Evolutionary conservation across 1,140 invertebrate species (phyloP).

Genomic region (Ceratina japonica): DNA sequence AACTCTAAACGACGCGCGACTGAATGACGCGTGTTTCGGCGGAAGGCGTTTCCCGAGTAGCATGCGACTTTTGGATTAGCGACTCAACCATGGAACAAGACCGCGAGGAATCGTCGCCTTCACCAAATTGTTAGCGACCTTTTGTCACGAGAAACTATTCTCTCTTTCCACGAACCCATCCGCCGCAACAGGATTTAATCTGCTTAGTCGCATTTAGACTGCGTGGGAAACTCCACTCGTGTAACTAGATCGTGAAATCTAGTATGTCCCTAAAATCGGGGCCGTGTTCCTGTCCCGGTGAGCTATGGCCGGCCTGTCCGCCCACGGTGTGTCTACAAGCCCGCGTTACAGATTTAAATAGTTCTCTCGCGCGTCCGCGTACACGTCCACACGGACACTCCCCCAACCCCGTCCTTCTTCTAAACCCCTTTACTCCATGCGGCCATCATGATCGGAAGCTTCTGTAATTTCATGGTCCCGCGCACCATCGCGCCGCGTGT

Average conservation of each 20-base stretch:
- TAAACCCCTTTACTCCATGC: not conserved
- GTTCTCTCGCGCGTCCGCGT: slow-evolving; percentile 47
- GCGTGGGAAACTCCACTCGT: slow-evolving; percentile 67
- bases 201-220: slow-evolving; percentile 67
- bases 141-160: slow-evolving; percentile 50
- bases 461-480: slow-evolving; percentile 45
- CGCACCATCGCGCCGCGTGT: not conserved
- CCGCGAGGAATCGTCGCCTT: slow-evolving; percentile 19
- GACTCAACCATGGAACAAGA: not conserved
- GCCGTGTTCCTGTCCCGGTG: slow-evolving; percentile 60
- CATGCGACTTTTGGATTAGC: not conserved
- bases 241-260: slow-evolving; percentile 66
- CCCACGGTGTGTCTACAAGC: slow-evolving; percentile 61
- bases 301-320: slow-evolving; percentile 53
- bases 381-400: not conserved
- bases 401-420: not conserved
- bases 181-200: slow-evolving; percentile 68
- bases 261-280: slow-evolving; percentile 63
- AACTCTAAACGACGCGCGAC: not conserved
- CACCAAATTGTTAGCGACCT: slow-evolving; percentile 52
- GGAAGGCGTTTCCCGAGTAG: not conserved
- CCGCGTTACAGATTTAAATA: slow-evolving; percentile 63
- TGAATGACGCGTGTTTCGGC: not conserved
- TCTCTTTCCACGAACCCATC: slow-evolving; percentile 57
- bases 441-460: slow-evolving; percentile 14